A percentile compares a stretch with the other conserved stretches of the same genome.
phyloP scores from a whole-genome alignment of 35 echinoderm and acorn worm species.

The Apostichopus californicus region DNA sequence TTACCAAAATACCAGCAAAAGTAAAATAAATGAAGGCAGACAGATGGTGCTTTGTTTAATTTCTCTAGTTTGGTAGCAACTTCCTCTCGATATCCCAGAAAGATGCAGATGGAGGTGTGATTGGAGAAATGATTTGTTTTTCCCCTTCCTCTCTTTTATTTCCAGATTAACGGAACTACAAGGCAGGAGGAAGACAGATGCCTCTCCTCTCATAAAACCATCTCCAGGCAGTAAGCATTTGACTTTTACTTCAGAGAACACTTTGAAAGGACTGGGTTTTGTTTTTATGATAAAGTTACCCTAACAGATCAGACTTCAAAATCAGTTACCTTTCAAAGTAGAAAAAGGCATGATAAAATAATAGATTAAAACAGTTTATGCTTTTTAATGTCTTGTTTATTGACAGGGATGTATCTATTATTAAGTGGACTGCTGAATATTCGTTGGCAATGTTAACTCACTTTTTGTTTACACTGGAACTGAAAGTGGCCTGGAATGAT shows the following conservation, averaged over 20 bases:
- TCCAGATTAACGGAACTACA: slow-evolving; percentile 52
- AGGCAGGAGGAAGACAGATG: slow-evolving; percentile 40
- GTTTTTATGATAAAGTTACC: too few relatives aligned
- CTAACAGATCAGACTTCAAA: too few relatives aligned
- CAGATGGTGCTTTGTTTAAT: slow-evolving; percentile 17
- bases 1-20: not conserved
- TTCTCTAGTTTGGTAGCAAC: not conserved
- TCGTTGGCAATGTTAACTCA: too few relatives aligned
- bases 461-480: too few relatives aligned
- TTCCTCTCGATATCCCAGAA: not conserved
- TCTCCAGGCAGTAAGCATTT: slow-evolving; percentile 13
- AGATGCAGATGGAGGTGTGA: not conserved
- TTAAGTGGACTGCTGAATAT: too few relatives aligned
- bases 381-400: too few relatives aligned
- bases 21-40: not conserved
- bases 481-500: too few relatives aligned
- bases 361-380: too few relatives aligned
- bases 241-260: not conserved
- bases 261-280: not conserved
- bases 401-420: too few relatives aligned
- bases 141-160: not conserved
- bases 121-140: not conserved
- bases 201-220: slow-evolving; percentile 43
- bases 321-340: too few relatives aligned
- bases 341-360: too few relatives aligned